Conservation (phyloP, 2,797 vertebrate genomes). For the Pelobates cultripes region DNA sequence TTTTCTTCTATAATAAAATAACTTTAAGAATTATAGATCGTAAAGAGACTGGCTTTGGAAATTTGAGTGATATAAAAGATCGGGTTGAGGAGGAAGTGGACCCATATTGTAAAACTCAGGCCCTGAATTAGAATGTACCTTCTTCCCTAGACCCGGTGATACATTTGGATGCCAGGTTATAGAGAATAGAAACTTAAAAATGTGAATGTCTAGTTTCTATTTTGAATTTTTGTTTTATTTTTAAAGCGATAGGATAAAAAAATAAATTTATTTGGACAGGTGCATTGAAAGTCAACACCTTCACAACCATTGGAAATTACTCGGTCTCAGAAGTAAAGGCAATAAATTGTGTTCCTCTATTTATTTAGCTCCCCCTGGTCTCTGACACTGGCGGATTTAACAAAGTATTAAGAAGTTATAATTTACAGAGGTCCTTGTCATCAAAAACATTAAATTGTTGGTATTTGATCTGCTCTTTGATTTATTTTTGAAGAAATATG, state of each 20-base stretch:
- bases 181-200: too few species aligned
- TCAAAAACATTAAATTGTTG: conserved; percentile 1
- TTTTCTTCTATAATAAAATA: too few species aligned
- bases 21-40: too few species aligned
- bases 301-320: not conserved
- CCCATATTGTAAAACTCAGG: too few species aligned
- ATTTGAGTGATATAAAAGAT: too few species aligned
- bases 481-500: not conserved
- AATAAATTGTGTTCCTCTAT: conserved; percentile 21
- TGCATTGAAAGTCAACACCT: not conserved
- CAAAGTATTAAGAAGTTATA: conserved; percentile 1
- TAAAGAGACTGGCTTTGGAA: too few species aligned
- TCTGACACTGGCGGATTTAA: not conserved
- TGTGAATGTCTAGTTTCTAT: too few species aligned
- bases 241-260: not conserved
- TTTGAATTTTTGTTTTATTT: not conserved
- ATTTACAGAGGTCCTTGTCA: conserved; percentile 4
- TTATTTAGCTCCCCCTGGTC: not conserved
- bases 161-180: too few species aligned
- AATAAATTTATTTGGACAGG: not conserved
- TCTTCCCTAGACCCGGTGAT: too few species aligned
- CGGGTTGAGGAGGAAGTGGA: too few species aligned
- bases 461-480: not conserved
- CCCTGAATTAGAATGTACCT: too few species aligned
- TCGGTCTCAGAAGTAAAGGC: not conserved